A percentile compares a stretch with the other conserved stretches of the same genome.
Evolutionary conservation across 1,140 invertebrate genomes (phyloP).

Genomic region (Trypoxylus dichotomus): DNA sequence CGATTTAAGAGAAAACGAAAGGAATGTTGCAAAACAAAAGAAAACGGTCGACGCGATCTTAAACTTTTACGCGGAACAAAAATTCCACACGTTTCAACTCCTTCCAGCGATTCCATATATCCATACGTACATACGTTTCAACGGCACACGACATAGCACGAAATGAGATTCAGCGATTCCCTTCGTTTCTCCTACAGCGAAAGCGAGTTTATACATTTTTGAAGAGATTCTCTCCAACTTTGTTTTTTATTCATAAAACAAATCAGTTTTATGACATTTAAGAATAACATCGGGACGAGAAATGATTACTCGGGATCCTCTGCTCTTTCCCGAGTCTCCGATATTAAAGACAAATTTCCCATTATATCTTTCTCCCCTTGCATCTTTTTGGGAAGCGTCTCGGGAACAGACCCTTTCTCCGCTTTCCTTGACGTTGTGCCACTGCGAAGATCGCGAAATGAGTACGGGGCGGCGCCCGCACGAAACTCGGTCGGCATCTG

Average conservation of each 20-base stretch:
- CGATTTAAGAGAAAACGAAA: too few species aligned
- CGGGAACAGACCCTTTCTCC: background rate
- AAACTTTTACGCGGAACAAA: too few species aligned
- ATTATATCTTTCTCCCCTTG: background rate
- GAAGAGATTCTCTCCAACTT: background rate
- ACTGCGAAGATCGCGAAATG: background rate
- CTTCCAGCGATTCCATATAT: too few species aligned
- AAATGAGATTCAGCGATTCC: background rate
- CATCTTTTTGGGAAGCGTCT: too few species aligned
- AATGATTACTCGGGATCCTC: background rate
- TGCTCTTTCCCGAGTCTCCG: background rate
- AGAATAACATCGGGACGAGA: background rate
- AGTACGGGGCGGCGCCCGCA: background rate
- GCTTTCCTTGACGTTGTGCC: background rate
- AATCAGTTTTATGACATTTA: constrained; percentile 4
- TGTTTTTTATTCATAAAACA: background rate
- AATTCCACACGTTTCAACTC: too few species aligned
- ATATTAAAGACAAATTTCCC: background rate
- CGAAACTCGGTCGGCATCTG: background rate
- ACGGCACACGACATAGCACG: background rate
- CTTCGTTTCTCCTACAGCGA: too few species aligned
- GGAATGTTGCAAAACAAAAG: too few species aligned
- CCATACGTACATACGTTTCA: too few species aligned
- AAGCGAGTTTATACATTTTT: background rate
- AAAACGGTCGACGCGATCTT: too few species aligned